Base-by-base conservation (phyloP, 2,797 vertebrate genomes). In the Cyprinella venusta region DNA sequence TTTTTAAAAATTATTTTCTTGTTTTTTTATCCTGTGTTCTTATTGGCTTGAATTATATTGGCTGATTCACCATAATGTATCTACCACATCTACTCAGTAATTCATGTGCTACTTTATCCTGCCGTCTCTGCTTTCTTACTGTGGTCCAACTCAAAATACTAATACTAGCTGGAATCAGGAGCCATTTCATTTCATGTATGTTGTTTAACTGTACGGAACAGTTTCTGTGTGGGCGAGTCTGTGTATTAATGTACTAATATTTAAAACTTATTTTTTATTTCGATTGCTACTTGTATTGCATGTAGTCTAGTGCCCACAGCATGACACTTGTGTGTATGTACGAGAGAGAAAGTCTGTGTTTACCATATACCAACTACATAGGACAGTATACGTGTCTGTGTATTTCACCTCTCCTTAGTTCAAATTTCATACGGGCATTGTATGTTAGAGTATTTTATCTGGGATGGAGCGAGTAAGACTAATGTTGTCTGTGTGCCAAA, bases 401-500 rank as follows among this genome's bases (percentile, higher is more conserved):
- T 85, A 82, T 84, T 84, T 86, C 77, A 83, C 82, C 82, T 79
- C 54, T 81, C 24, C 67, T 74, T 82, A 71, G 67, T 65, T 79
- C 69, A 65, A 52, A 83, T 70, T 82, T 76, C 24, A 76, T 71
- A 74, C 1, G 50, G 79, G 83, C 76, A 85, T 81, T 88, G 80
- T n/a, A 84, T 79, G 48, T 76, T 76, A 76, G 72, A 78, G 79
- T 85, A 71, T 83, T 80, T 86, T 64, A 64, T 82, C 65, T 48
- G 79, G 24, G 54, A 74, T 6, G 63, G 70, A 59, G 65, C 54
- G 76, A 79, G 85, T 82, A 77, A 68, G 74, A 87, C 75, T 81
- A 42, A 83, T 89, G 76, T 84, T 87, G 86, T 85, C 86, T 86
- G 76, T 81, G 85, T 90, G 90, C 86, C 88, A 89, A 86, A 83